phyloP scores from a whole-genome alignment of 2,888 invertebrate species.

The Pemphredon lugubris region DNA sequence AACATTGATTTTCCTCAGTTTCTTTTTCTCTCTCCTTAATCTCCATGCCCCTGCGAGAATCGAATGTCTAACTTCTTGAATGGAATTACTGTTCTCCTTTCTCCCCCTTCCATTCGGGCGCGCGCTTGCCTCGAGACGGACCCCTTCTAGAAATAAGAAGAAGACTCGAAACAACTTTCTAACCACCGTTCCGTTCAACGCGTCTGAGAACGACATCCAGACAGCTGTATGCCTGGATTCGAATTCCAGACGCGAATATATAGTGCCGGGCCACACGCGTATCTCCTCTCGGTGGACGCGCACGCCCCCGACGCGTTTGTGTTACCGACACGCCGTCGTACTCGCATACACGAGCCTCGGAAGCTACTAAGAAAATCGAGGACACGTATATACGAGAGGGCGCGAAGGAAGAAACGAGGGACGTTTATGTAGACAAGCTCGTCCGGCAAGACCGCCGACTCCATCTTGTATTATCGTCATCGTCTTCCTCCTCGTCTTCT shows the following conservation, averaged over 20 bases:
- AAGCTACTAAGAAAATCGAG: constrained; percentile 49
- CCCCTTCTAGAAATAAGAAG: not conserved
- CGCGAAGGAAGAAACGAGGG: constrained; percentile 45
- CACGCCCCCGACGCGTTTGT: constrained; percentile 31
- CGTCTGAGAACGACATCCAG: constrained; percentile 36
- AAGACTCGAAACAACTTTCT: constrained; percentile 3
- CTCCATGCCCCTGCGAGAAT: not conserved
- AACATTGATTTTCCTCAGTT: too few species aligned
- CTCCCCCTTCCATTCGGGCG: constrained; percentile 1
- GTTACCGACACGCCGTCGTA: constrained; percentile 17
- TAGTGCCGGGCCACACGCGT: constrained; percentile 54
- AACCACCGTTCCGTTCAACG: constrained; percentile 16
- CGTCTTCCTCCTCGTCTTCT: constrained; percentile 13
- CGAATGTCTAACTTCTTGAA: constrained; percentile 1
- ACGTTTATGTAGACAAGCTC: constrained; percentile 65
- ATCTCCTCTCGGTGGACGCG: constrained; percentile 6
- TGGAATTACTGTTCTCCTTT: not conserved
- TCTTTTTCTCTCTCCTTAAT: too few species aligned
- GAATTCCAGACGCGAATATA: constrained; percentile 58
- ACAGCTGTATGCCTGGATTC: constrained; percentile 50
- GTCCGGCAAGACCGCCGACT: constrained; percentile 53
- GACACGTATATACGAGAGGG: constrained; percentile 56
- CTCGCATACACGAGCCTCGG: constrained; percentile 18
- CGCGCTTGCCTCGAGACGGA: not conserved
- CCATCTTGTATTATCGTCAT: constrained; percentile 45